Percentiles rank a stretch among this genome's conserved stretches.
These are phyloP conservation scores for Dendroctonus valens DNA, from an alignment of 1,140 invertebrate genomes.

Conservation along the genomic window DNA sequence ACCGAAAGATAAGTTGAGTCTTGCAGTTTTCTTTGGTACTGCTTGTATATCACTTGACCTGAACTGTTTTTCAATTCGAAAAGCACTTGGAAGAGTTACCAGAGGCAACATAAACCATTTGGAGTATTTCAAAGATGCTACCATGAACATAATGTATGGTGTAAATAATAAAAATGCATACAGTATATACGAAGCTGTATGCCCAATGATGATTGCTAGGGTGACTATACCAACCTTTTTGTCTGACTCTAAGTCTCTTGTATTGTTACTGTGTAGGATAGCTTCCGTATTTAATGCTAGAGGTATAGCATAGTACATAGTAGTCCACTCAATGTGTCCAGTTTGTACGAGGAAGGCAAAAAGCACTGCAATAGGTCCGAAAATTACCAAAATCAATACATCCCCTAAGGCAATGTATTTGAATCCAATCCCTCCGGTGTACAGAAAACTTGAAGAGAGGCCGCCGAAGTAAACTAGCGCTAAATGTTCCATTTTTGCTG, in stretches of 20 bases:
- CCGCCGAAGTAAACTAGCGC: slow-evolving; percentile 94
- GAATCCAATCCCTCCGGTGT: slow-evolving; percentile 90
- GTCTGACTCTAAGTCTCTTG: slow-evolving; percentile 84
- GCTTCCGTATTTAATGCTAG: slow-evolving; percentile 92
- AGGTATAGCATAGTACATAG: slow-evolving; percentile 90
- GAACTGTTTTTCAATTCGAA: slow-evolving; percentile 88
- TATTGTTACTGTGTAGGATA: slow-evolving; percentile 93
- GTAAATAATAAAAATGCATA: slow-evolving; percentile 89
- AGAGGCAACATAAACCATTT: slow-evolving; percentile 86
- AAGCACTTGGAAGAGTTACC: slow-evolving; percentile 81
- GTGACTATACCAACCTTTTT: slow-evolving; percentile 86
- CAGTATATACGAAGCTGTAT: slow-evolving; percentile 84
- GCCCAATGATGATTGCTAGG: slow-evolving; percentile 89
- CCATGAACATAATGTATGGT: slow-evolving; percentile 87
- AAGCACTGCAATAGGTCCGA: slow-evolving; percentile 90
- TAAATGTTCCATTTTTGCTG: slow-evolving; percentile 90
- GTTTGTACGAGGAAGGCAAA: slow-evolving; percentile 93
- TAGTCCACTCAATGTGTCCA: slow-evolving; percentile 78
- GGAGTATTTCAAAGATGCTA: slow-evolving; percentile 79
- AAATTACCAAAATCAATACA: slow-evolving; percentile 86
- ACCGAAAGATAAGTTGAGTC: slow-evolving; percentile 86
- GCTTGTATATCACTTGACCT: slow-evolving; percentile 72
- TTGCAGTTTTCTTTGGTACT: slow-evolving; percentile 85
- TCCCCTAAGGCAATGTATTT: slow-evolving; percentile 93
- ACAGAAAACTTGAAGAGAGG: slow-evolving; percentile 90